phyloP scores from a whole-genome alignment of 2,797 vertebrate genomes.

The Tympanoctomys barrerae region DNA sequence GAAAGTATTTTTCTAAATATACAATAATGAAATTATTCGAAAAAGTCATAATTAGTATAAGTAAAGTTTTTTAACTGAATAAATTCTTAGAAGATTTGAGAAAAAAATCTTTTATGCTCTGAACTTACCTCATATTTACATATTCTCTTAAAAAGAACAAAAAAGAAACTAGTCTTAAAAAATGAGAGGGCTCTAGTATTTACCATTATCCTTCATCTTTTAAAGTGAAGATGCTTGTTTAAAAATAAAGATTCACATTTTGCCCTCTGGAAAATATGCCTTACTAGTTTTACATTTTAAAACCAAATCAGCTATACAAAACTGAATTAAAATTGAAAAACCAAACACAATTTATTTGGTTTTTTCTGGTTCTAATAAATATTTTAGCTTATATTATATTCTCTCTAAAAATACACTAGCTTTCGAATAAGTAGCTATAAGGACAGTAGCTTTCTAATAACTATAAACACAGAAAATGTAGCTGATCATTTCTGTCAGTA shows the following conservation, averaged over 20 bases:
- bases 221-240: constrained; percentile 7
- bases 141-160: constrained; percentile 52
- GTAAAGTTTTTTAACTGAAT: background rate
- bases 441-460: background rate
- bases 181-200: background rate
- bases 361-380: background rate
- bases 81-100: constrained; percentile 15
- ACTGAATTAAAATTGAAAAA: background rate
- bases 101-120: background rate
- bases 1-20: background rate
- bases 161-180: background rate
- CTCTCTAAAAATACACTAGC: background rate
- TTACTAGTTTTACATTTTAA: constrained; percentile 48
- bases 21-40: background rate
- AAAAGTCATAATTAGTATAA: constrained; percentile 11
- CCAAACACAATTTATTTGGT: background rate
- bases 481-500: background rate
- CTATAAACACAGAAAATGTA: background rate
- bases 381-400: constrained; percentile 19
- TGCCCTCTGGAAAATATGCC: background rate
- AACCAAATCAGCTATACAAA: constrained; percentile 1
- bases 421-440: background rate
- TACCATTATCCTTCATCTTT: constrained; percentile 31
- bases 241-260: constrained; percentile 34
- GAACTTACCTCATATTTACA: background rate